phyloP scores from a whole-genome alignment of 2,888 invertebrate genomes.

The Cremastinae sp. region DNA sequence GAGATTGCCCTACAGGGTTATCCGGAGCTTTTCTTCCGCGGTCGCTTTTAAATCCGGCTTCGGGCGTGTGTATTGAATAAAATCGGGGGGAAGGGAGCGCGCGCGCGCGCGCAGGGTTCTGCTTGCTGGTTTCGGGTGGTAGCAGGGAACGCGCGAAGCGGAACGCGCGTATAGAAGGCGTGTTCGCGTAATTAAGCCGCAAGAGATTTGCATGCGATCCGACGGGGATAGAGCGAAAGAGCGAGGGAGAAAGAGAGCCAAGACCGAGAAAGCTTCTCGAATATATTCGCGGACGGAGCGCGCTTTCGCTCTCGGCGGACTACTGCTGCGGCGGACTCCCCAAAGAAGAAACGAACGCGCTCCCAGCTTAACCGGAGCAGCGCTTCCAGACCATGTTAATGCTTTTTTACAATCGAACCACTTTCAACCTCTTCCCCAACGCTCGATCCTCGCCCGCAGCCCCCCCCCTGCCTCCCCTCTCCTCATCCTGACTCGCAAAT shows the following conservation, averaged over 20 bases:
- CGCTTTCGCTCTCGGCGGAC: slow-evolving; percentile 46
- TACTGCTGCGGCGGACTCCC: slow-evolving; percentile 43
- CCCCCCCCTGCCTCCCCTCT: too few relatives aligned
- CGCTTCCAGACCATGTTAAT: slow-evolving; percentile 72
- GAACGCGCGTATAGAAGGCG: slow-evolving; percentile 75
- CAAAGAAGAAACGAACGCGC: slow-evolving; percentile 70
- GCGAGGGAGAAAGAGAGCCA: slow-evolving; percentile 5
- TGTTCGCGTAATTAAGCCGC: slow-evolving; percentile 79
- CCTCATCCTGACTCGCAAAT: slow-evolving; percentile 11
- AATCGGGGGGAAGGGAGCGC: too few relatives aligned
- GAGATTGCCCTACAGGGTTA: too few relatives aligned
- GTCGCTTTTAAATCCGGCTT: background rate
- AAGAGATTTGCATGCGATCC: slow-evolving; percentile 79
- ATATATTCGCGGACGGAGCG: slow-evolving; percentile 9
- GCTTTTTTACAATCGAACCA: slow-evolving; percentile 68
- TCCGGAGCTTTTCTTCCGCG: background rate
- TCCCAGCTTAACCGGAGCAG: slow-evolving; percentile 64
- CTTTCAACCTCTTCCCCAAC: slow-evolving; percentile 46
- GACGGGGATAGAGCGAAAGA: slow-evolving; percentile 68
- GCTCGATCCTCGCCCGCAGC: too few relatives aligned
- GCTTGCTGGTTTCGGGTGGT: slow-evolving; percentile 72
- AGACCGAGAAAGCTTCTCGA: slow-evolving; percentile 41
- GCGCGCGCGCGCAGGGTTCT: too few relatives aligned
- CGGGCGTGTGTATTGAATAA: background rate
- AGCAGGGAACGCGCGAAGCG: slow-evolving; percentile 75